Evolutionary conservation across 2,888 invertebrate species (phyloP).

Genomic region (Ichneumoninae sp.): DNA sequence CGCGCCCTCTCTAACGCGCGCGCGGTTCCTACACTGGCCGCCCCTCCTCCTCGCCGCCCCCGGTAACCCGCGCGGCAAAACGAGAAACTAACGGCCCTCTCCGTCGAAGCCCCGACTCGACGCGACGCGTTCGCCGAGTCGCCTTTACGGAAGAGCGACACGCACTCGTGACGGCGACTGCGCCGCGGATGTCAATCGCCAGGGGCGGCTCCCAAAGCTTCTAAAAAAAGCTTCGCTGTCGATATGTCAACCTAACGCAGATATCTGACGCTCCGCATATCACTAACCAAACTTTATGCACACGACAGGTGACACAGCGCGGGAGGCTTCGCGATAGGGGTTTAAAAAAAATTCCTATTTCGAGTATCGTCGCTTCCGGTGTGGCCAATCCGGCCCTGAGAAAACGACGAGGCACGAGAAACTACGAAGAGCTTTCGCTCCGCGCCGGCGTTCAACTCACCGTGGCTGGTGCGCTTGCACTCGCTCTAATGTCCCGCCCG

Average conservation of each 20-base stretch:
- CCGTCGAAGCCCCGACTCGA: slow-evolving; percentile 17
- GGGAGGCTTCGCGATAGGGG: not conserved
- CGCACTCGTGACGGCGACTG: slow-evolving; percentile 42
- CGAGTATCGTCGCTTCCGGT: slow-evolving; percentile 5
- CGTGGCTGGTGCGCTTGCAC: slow-evolving; percentile 17
- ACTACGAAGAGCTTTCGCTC: slow-evolving; percentile 53
- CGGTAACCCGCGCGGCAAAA: slow-evolving; percentile 3
- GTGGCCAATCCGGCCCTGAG: slow-evolving; percentile 23
- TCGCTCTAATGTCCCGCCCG: slow-evolving; percentile 5
- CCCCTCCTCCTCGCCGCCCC: slow-evolving; percentile 17
- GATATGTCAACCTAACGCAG: not conserved
- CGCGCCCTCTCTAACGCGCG: slow-evolving; percentile 72
- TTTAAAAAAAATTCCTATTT: not conserved
- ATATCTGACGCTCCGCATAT: not conserved
- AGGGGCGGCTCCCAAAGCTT: slow-evolving; percentile 28
- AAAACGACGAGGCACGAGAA: slow-evolving; percentile 40
- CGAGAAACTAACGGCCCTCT: slow-evolving; percentile 19
- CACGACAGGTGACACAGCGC: not conserved
- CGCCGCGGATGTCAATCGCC: slow-evolving; percentile 52
- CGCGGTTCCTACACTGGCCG: slow-evolving; percentile 55
- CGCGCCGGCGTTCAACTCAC: slow-evolving; percentile 50
- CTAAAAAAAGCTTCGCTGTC: not conserved
- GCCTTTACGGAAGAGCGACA: slow-evolving; percentile 19
- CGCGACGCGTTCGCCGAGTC: slow-evolving; percentile 4
- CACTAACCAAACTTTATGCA: not conserved